Percentiles rank a stretch among this genome's conserved stretches.
Evolutionary conservation across 1,140 invertebrate genomes (phyloP).

Genomic region (Lepidurus apus): DNA sequence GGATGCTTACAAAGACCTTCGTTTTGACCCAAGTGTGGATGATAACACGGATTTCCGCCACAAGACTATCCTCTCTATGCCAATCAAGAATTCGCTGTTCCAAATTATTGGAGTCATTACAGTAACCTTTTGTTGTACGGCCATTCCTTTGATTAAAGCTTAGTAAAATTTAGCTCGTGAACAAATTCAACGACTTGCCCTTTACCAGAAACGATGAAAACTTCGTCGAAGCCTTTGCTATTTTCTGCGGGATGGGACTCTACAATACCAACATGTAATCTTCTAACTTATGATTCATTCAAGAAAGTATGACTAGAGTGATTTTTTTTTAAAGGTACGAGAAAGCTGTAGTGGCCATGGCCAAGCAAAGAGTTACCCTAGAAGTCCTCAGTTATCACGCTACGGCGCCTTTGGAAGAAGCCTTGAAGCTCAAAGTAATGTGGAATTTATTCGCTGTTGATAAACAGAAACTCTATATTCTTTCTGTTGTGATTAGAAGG

Average conservation of each 20-base stretch:
- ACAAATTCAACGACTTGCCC: conserved; percentile 81
- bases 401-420: conserved; percentile 82
- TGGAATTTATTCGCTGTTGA: not conserved
- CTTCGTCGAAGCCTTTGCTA: conserved; percentile 91
- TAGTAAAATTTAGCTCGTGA: conserved; percentile 61
- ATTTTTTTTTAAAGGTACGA: conserved; percentile 62
- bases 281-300: not conserved
- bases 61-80: conserved; percentile 82
- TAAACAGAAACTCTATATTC: conserved; percentile 10
- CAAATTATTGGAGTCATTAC: conserved; percentile 91
- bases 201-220: conserved; percentile 91
- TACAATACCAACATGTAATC: conserved; percentile 88
- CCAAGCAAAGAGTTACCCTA: conserved; percentile 89
- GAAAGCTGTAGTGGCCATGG: conserved; percentile 84
- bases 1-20: conserved; percentile 83
- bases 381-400: conserved; percentile 95
- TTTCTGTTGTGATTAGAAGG: conserved; percentile 48
- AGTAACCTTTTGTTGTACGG: conserved; percentile 42
- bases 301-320: not conserved
- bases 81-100: conserved; percentile 80
- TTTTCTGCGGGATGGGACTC: conserved; percentile 96
- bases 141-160: not conserved
- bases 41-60: conserved; percentile 70
- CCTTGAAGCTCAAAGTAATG: conserved; percentile 68
- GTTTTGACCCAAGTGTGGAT: conserved; percentile 84